These are phyloP conservation scores for Eurystomus glaucurus DNA, from an alignment of 2,797 vertebrate genomes.

Conservation along the genomic window DNA sequence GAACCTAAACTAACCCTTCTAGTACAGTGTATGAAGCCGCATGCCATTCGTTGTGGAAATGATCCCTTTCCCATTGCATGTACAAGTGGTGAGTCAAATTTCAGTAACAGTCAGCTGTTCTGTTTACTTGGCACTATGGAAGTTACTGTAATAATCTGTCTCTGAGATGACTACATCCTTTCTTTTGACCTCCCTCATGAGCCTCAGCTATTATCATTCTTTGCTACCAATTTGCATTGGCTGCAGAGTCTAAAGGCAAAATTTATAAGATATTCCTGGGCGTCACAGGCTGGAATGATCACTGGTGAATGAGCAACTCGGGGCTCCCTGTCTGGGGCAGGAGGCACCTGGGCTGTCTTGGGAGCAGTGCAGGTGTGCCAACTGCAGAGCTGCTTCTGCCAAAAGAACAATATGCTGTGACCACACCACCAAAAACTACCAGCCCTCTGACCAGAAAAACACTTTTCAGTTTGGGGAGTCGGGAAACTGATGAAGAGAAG, in stretches of 20 bases:
- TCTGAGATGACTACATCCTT: not conserved
- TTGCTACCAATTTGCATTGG: not conserved
- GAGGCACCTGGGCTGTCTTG: not conserved
- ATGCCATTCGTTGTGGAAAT: not conserved
- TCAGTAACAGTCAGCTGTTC: not conserved
- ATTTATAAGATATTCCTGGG: not conserved
- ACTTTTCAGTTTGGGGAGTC: not conserved
- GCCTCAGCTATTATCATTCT: fast-evolving
- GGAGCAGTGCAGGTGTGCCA: not conserved
- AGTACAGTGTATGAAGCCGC: not conserved
- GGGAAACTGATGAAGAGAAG: not conserved
- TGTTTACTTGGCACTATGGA: not conserved
- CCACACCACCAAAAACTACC: not conserved
- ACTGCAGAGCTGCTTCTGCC: not conserved
- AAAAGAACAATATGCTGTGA: not conserved
- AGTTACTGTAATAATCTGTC: not conserved
- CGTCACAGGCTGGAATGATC: not conserved
- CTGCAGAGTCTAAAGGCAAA: not conserved
- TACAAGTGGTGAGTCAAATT: not conserved
- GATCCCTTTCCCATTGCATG: not conserved
- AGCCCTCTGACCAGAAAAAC: not conserved
- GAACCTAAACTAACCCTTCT: not conserved
- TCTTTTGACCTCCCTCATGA: not conserved
- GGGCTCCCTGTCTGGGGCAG: not conserved
- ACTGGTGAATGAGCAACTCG: fast-evolving